Conservation (phyloP, 2,888 invertebrate genomes). For the Phyllotreta striolata region DNA sequence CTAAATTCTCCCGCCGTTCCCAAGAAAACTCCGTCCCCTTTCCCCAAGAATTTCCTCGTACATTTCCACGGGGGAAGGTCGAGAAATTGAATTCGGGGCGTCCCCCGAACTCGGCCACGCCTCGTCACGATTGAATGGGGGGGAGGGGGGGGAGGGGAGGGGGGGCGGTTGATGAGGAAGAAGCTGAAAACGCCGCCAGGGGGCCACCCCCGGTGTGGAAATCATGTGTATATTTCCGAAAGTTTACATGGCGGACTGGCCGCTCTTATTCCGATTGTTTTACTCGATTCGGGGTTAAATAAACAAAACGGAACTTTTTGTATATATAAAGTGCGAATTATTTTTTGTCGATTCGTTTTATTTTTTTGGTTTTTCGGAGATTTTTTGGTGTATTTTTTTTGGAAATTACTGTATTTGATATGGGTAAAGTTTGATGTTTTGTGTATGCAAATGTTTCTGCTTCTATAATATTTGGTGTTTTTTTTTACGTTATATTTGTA, state of each 20-base stretch:
- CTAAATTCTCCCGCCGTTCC: conserved; percentile 6
- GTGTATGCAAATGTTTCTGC: conserved; percentile 17
- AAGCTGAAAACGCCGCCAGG: conserved; percentile 53
- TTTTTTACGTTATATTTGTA: conserved; percentile 17
- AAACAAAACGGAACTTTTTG: no score
- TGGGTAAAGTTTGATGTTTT: conserved; percentile 49
- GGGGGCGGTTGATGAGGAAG: no score
- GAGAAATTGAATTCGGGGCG: no score
- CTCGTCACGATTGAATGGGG: conserved; percentile 50
- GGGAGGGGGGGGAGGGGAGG: no score
- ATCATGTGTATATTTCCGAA: conserved; percentile 52
- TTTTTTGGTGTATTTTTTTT: no score
- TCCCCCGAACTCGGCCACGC: conserved; percentile 41
- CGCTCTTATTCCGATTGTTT: conserved; percentile 49
- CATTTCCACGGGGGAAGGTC: background rate
- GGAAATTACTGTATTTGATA: no score
- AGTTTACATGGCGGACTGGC: conserved; percentile 55
- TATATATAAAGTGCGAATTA: no score
- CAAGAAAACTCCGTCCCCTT: conserved; percentile 10
- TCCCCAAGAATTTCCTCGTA: background rate
- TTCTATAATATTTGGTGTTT: conserved; percentile 22
- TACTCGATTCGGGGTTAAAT: conserved; percentile 48
- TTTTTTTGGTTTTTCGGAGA: no score
- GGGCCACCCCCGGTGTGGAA: conserved; percentile 54
- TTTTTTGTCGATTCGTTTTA: no score